Conservation (phyloP, 2,797 vertebrate species). For the Mergus octosetaceus region DNA sequence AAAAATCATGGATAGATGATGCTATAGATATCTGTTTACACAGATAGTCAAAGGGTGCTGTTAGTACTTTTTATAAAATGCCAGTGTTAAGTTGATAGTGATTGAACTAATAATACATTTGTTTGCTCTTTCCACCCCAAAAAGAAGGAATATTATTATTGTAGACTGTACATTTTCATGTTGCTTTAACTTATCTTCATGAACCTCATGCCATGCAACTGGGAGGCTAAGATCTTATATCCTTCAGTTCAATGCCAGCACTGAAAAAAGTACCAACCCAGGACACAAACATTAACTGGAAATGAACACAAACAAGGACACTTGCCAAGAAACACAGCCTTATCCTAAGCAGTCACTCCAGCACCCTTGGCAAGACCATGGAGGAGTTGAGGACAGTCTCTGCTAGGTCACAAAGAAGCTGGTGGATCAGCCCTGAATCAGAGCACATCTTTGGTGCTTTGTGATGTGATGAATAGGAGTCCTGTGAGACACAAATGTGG, state of each 20-base stretch:
- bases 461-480: background rate
- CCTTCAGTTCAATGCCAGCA: background rate
- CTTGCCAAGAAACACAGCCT: background rate
- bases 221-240: background rate
- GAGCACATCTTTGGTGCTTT: background rate
- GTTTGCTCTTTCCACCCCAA: background rate
- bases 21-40: background rate
- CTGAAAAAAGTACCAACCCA: background rate
- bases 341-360: background rate
- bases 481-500: background rate
- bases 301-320: background rate
- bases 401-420: background rate
- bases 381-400: background rate
- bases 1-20: background rate
- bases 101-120: background rate
- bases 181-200: background rate
- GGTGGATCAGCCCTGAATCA: background rate
- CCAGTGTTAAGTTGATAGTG: background rate
- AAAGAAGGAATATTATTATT: background rate
- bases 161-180: background rate
- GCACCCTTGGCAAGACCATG: background rate
- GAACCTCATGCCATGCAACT: fast-evolving
- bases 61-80: background rate
- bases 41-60: background rate
- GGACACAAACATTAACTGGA: background rate